Conservation (phyloP, 2,888 invertebrate species). For the Ichneumon xanthorius region DNA sequence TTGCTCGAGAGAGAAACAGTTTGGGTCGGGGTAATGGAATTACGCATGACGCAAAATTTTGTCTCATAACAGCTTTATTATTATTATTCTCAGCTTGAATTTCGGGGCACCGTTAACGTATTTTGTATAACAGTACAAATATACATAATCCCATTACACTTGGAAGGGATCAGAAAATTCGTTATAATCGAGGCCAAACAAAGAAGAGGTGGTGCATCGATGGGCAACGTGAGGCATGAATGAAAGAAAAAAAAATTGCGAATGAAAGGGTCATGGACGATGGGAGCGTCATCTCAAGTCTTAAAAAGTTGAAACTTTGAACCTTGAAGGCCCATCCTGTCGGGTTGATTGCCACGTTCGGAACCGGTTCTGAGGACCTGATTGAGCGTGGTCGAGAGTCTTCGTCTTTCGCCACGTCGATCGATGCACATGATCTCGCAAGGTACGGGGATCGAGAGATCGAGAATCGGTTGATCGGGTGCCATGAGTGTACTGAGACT, state of each 20-base stretch:
- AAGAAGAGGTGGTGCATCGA: background rate
- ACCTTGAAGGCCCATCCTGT: slow-evolving; percentile 62
- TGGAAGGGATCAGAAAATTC: slow-evolving; percentile 6
- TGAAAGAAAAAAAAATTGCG: background rate
- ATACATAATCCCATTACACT: slow-evolving; percentile 76
- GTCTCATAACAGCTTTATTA: slow-evolving; percentile 53
- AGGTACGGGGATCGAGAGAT: slow-evolving; percentile 66
- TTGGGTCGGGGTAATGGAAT: slow-evolving; percentile 74
- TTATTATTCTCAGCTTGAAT: slow-evolving; percentile 5
- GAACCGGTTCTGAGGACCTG: slow-evolving; percentile 59
- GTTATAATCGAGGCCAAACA: background rate
- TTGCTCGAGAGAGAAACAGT: background rate
- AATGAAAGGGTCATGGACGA: slow-evolving; percentile 7
- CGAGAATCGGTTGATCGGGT: slow-evolving; percentile 71
- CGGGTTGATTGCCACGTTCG: slow-evolving; percentile 46
- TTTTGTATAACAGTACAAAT: slow-evolving; percentile 70
- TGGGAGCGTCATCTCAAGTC: slow-evolving; percentile 2
- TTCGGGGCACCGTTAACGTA: slow-evolving; percentile 48
- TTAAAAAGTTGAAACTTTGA: slow-evolving; percentile 61
- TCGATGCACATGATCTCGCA: slow-evolving; percentile 71
- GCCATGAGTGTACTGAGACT: slow-evolving; percentile 69
- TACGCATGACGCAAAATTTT: slow-evolving; percentile 70
- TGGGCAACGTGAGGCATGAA: background rate
- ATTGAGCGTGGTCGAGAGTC: slow-evolving; percentile 64
- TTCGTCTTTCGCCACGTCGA: slow-evolving; percentile 64